A percentile compares a stretch with the other conserved stretches of the same genome.
Conservation (phyloP, 2,888 invertebrate species). For the Neoscelio sp. region DNA sequence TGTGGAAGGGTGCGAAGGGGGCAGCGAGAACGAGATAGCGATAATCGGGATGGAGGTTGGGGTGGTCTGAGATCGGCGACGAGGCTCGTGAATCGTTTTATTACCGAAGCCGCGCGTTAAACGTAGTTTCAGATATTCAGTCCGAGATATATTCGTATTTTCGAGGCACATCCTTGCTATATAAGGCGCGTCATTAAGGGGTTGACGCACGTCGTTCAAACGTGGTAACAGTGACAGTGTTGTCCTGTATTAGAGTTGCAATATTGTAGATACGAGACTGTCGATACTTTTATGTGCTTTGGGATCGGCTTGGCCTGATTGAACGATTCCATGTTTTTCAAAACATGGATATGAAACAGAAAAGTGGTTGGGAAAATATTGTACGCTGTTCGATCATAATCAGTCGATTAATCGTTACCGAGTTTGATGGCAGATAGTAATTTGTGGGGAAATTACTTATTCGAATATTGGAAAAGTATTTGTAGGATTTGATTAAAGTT, state of each 20-base stretch:
- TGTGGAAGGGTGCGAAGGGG: slow-evolving; percentile 11
- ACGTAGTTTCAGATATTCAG: slow-evolving; percentile 69
- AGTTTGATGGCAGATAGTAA: too few relatives aligned
- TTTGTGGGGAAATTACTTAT: too few relatives aligned
- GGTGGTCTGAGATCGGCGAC: slow-evolving; percentile 70
- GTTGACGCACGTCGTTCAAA: slow-evolving; percentile 60
- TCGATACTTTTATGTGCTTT: too few relatives aligned
- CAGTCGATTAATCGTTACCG: too few relatives aligned
- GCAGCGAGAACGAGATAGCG: slow-evolving; percentile 56
- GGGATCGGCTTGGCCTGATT: too few relatives aligned
- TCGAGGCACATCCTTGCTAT: slow-evolving; percentile 73
- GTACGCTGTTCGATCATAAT: too few relatives aligned
- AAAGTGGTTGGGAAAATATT: too few relatives aligned
- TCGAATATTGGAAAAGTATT: too few relatives aligned
- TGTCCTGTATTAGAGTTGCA: slow-evolving; percentile 53
- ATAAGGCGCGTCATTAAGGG: slow-evolving; percentile 72
- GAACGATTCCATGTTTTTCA: too few relatives aligned
- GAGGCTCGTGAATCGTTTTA: slow-evolving; percentile 75
- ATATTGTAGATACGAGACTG: slow-evolving; percentile 18
- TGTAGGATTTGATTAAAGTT: too few relatives aligned
- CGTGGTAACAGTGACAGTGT: slow-evolving; percentile 56
- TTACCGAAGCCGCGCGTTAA: slow-evolving; percentile 72
- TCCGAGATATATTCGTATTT: slow-evolving; percentile 76
- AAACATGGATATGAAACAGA: too few relatives aligned
- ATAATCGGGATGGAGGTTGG: slow-evolving; percentile 71